Base-by-base conservation (phyloP, 2,113 vertebrate species). In the Petrocephalus microphthalmus region DNA sequence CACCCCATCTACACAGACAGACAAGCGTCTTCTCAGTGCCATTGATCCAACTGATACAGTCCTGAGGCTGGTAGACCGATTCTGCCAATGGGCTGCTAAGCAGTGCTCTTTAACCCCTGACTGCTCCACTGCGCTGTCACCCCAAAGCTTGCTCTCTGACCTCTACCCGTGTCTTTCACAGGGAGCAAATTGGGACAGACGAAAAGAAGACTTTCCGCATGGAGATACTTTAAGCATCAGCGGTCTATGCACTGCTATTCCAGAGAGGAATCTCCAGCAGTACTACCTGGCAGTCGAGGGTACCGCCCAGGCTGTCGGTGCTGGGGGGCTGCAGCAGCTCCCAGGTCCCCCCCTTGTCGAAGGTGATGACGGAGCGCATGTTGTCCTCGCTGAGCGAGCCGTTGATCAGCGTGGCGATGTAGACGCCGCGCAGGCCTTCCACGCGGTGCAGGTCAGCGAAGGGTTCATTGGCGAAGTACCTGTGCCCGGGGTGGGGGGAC, bases 321-420 rank as follows among this genome's bases (percentile, higher is more conserved):
- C 94, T 91, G 0, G 98, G 98, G 0, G 98, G 95, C 94, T 96
- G 97, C 67, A 99, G 96, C 91, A 96, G 96, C 92, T 99, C 97
- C 98, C 98, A 99, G 5, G 98, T 98, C n/a, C 98, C 98, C 0
- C 98, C 98, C 92, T 99, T 99, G 94, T 99, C 98, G 3, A 99
- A 99, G 47, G 98, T 99, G 94, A 99, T 98, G 94, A 99, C 97
- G 0, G 98, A 99, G 11, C 96, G 95, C 97, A 99, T 98, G 95
- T 99, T 99, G 93, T 99, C 96, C 89, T 99, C 98, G 11, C 92
- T 97, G 91, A 97, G 95, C 0, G 97, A 96, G 87, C 98, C 98
- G 0, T 98, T 98, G 87, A 98, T 94, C 88, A 98, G 95, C 0
- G 98, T 99, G 91, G 98, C 97, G 0, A 99, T 97, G 93, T 97